A percentile compares a stretch with the other conserved stretches of the same genome.
Conservation (phyloP, 2,888 invertebrate genomes). For the Ditula angustiorana region DNA sequence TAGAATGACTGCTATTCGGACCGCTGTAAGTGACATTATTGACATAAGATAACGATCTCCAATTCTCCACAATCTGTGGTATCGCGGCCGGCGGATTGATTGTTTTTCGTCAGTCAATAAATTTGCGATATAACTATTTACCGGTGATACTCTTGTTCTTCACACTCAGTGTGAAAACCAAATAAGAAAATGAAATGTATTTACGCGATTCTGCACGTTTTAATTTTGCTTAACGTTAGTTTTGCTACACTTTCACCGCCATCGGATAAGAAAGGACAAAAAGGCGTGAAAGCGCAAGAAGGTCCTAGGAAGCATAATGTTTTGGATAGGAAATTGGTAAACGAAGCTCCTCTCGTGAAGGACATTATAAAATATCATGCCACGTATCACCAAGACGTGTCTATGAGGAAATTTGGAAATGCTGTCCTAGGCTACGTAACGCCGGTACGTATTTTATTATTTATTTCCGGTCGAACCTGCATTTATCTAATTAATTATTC, state of each 20-base stretch:
- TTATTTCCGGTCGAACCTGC: not conserved
- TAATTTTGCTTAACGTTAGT: conserved; percentile 70
- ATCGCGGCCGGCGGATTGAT: conserved; percentile 28
- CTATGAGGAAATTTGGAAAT: conserved; percentile 88
- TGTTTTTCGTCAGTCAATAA: conserved; percentile 35
- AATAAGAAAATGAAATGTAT: conserved; percentile 65
- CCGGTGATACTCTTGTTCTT: conserved; percentile 13
- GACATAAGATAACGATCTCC: not conserved
- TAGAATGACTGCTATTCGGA: conserved; percentile 17
- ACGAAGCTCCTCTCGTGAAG: conserved; percentile 87
- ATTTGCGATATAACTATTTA: conserved; percentile 18
- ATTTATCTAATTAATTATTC: not conserved
- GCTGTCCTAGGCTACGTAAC: conserved; percentile 96
- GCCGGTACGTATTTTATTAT: conserved; percentile 84
- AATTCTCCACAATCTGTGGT: conserved; percentile 2
- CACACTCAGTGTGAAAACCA: conserved; percentile 37
- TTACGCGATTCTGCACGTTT: conserved; percentile 63
- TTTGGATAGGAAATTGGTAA: conserved; percentile 89
- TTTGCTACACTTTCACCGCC: conserved; percentile 79
- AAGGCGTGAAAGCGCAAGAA: conserved; percentile 77
- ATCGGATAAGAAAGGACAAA: conserved; percentile 76
- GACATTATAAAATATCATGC: conserved; percentile 92
- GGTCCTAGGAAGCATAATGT: conserved; percentile 88
- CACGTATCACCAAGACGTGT: conserved; percentile 90
- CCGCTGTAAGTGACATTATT: conserved; percentile 17